phyloP scores from a whole-genome alignment of 2,888 invertebrate genomes.

The Dryocosmus kuriphilus region DNA sequence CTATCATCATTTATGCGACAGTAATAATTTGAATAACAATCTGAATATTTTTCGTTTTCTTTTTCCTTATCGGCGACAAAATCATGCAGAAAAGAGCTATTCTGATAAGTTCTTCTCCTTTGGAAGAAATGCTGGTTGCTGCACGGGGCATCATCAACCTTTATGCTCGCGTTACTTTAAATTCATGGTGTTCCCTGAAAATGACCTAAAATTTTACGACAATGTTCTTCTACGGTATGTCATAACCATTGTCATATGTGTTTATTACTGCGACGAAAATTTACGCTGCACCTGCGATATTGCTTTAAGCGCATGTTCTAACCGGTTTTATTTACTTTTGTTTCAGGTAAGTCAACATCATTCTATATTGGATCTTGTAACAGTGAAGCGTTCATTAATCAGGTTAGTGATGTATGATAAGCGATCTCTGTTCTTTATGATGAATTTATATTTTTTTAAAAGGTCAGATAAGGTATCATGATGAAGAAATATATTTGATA shows the following conservation, averaged over 20 bases:
- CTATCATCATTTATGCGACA: background rate
- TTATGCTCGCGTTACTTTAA: conserved; percentile 58
- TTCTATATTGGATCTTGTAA: background rate
- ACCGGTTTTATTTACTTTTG: conserved; percentile 56
- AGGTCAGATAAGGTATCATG: background rate
- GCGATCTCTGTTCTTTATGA: background rate
- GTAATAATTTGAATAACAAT: conserved; percentile 23
- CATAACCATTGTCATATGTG: conserved; percentile 57
- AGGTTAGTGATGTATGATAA: conserved; percentile 46
- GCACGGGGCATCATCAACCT: conserved; percentile 51
- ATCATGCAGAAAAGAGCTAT: conserved; percentile 20
- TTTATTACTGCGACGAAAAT: conserved; percentile 55
- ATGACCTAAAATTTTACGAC: conserved; percentile 62
- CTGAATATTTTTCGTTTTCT: background rate
- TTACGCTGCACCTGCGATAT: conserved; percentile 53
- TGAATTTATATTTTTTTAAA: background rate
- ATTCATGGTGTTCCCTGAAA: conserved; percentile 59
- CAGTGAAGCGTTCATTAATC: background rate
- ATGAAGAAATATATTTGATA: background rate
- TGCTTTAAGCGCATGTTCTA: conserved; percentile 52
- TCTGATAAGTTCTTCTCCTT: conserved; percentile 28
- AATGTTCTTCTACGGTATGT: conserved; percentile 58
- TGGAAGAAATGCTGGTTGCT: conserved; percentile 15
- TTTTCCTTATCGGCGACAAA: conserved; percentile 6
- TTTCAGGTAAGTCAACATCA: conserved; percentile 60